A percentile compares a stretch with the other conserved stretches of the same genome.
Evolutionary conservation across 2,797 vertebrate species (phyloP).

Genomic region (Carapus acus): DNA sequence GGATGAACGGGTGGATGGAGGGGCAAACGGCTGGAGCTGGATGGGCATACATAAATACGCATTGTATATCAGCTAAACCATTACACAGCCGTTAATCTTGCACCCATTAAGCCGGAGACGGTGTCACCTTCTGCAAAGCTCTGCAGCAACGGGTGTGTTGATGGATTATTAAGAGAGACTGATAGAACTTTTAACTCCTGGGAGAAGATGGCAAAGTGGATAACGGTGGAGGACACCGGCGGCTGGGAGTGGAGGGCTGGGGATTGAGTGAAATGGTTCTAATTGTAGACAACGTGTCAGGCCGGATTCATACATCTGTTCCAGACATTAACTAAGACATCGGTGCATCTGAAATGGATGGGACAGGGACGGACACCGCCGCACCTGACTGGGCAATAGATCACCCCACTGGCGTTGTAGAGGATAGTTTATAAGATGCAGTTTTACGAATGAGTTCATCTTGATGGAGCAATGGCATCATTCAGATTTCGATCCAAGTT

Average conservation of each 20-base stretch:
- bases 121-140: slow-evolving; percentile 48
- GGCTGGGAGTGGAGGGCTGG: slow-evolving; percentile 21
- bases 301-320: slow-evolving; percentile 31
- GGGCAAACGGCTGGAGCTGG: slow-evolving; percentile 36
- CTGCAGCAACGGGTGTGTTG: slow-evolving; percentile 27
- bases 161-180: slow-evolving; percentile 42
- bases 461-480: background rate
- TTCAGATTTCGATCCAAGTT: slow-evolving; percentile 1
- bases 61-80: slow-evolving; percentile 48
- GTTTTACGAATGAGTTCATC: slow-evolving; percentile 3
- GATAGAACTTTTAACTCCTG: slow-evolving; percentile 36
- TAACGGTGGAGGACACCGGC: slow-evolving; percentile 7
- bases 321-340: slow-evolving; percentile 27
- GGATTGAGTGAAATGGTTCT: slow-evolving; percentile 24
- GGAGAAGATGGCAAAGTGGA: slow-evolving; percentile 9
- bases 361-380: background rate
- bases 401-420: slow-evolving; percentile 9
- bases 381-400: slow-evolving; percentile 7
- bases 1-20: slow-evolving; percentile 34
- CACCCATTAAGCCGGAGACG: slow-evolving; percentile 46
- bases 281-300: slow-evolving; percentile 14
- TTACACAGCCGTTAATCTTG: slow-evolving; percentile 53
- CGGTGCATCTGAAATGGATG: slow-evolving; percentile 25
- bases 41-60: slow-evolving; percentile 37
- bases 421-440: slow-evolving; percentile 2